Evolutionary conservation across 2,888 invertebrate genomes (phyloP), one percentile per base, ranked within the genome.

Genomic region (Cryptophagus acutangulus): DNA sequence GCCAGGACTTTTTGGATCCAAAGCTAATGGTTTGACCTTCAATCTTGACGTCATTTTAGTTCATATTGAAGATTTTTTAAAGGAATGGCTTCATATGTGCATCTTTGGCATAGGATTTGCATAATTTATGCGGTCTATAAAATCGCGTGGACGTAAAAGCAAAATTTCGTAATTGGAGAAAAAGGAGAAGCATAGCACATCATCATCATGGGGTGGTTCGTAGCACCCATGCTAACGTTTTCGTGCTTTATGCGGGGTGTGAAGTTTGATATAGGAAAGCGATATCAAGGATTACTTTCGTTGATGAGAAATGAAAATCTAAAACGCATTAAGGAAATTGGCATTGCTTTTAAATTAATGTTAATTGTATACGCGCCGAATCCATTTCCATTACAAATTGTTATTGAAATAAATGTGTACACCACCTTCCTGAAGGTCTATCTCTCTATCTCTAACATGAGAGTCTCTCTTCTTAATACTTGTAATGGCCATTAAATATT

Each of bases 281-380:
- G 62, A 66, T 66, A 65, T 66, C 65, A 58, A 49, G 62, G 62
- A 65, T 66, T 67, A 67, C 67, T 69, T 66, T 66, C 62, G 61
- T 59, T 67, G 67, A 69, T 67, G 68, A 69, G 66, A 66, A 67
- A 67, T 64, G 68, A 67, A 67, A 67, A 69, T 68, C 66, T 62
- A 65, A 67, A 68, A 67, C 63, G 63, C 68, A 67, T 67, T 68
- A 68, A 64, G 67, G 66, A 67, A 68, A 68, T 68, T 67, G 67
- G 65, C 65, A 60, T 62, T 58, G 67, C 67, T 66, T 67, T 67
- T 66, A 66, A 65, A 67, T 67, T 66, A 67, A 66, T 63, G 66
- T 63, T 68, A 66, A 67, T 66, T 66, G 63, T 59, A 51, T n/a
- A n/a, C n/a, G n/a, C 55, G 53, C 56, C 53, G 61, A 58, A 60